Base-by-base conservation (phyloP, 30 jellyfish, hydroid and myxozoan species). In the Morbakka virulenta region DNA sequence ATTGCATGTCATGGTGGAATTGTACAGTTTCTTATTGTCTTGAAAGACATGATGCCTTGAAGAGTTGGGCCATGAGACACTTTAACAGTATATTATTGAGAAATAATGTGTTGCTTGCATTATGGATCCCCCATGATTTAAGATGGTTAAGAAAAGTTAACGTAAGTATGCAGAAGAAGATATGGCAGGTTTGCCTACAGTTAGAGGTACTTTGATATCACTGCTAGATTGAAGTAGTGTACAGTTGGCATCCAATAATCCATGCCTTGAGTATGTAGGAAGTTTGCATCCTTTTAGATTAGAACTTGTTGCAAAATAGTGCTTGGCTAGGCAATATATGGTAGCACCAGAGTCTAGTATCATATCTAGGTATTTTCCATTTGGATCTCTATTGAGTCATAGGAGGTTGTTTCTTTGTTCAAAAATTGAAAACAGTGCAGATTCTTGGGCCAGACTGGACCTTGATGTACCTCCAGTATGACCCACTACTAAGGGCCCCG, bases 401-500 rank as follows among this genome's bases (percentile, higher is more conserved):
- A 76, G 87, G 11, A 76, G 50, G 25, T 22, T 41, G n/a, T n/a
- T n/a, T n/a, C n/a, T n/a, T n/a, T n/a, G n/a, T n/a, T n/a, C n/a
- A n/a, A n/a, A n/a, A n/a, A n/a, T n/a, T n/a, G n/a, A n/a, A n/a
- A n/a, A n/a, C n/a, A n/a, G n/a, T n/a, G n/a, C n/a, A n/a, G n/a
- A n/a, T n/a, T n/a, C n/a, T n/a, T n/a, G n/a, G n/a, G n/a, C n/a
- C n/a, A n/a, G n/a, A n/a, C n/a, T n/a, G n/a, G n/a, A n/a, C n/a
- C n/a, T n/a, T n/a, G n/a, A n/a, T n/a, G n/a, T n/a, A n/a, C n/a
- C n/a, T n/a, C n/a, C 85, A 36, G 85, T 73, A 73, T 73, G 85
- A 73, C 85, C 84, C 80, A 33, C 80, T 68, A 32, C 80, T 35
- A 67, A 67, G 71, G 47, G 80, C 80, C 80, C 84, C 50, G 76